A percentile compares a stretch with the other conserved stretches of the same genome.
phyloP scores from a whole-genome alignment of 2,797 vertebrate species.

The Caiman crocodilus region DNA sequence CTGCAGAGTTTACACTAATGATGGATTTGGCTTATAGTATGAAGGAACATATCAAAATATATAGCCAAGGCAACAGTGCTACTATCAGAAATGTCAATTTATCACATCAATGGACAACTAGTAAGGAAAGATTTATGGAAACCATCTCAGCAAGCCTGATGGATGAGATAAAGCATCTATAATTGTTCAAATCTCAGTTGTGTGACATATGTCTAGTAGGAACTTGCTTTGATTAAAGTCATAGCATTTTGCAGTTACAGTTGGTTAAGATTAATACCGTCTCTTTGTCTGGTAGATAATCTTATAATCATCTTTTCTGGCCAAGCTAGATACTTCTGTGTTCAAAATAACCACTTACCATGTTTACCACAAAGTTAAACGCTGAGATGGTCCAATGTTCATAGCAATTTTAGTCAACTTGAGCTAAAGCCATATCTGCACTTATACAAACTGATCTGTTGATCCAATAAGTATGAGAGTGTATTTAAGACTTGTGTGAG shows the following conservation, averaged over 20 bases:
- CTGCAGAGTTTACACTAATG: not conserved
- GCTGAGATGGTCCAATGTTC: not conserved
- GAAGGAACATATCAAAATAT: not conserved
- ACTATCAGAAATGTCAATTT: not conserved
- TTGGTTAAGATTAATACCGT: not conserved
- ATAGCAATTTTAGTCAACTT: not conserved
- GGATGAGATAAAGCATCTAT: not conserved
- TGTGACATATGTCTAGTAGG: not conserved
- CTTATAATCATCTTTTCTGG: not conserved
- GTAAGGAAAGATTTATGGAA: not conserved
- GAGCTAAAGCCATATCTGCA: rapidly evolving
- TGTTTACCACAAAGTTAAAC: not conserved
- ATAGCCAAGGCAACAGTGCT: not conserved
- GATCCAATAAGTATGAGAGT: not conserved
- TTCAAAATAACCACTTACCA: not conserved
- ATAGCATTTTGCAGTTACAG: not conserved
- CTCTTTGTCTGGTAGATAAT: not conserved
- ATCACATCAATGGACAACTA: not conserved
- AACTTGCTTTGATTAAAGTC: not conserved
- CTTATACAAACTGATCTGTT: not conserved
- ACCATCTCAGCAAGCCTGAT: not conserved
- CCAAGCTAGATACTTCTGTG: rapidly evolving
- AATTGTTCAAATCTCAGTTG: not conserved
- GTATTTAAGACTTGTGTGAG: rapidly evolving
- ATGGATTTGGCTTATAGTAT: not conserved